Conservation (phyloP, 2,113 vertebrate genomes). For the Salvelinus sp. region DNA sequence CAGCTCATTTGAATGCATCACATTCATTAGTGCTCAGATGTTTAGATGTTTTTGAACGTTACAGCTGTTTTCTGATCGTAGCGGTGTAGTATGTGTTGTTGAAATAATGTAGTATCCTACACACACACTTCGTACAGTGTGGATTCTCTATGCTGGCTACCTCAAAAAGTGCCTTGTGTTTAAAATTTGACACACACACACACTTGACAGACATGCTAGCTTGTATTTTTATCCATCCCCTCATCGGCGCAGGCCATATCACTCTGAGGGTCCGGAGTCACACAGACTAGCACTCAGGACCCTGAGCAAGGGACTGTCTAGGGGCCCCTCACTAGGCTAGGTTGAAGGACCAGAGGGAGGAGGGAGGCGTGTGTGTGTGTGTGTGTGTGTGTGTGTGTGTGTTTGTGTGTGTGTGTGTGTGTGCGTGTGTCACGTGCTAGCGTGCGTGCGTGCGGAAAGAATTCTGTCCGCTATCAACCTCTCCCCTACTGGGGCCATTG, state of each 20-base stretch:
- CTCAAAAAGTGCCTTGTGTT: constrained; percentile 51
- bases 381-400: too few species aligned
- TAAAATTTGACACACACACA: constrained; percentile 26
- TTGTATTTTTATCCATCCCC: constrained; percentile 70
- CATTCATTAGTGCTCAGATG: constrained; percentile 21
- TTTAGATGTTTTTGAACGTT: constrained; percentile 49
- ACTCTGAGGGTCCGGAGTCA: constrained; percentile 59
- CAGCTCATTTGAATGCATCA: constrained; percentile 27
- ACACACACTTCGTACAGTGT: not conserved
- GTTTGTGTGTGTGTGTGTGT: constrained; percentile 16
- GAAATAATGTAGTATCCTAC: constrained; percentile 31
- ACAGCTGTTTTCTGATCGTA: constrained; percentile 30
- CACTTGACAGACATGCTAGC: constrained; percentile 25
- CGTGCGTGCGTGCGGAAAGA: constrained; percentile 51
- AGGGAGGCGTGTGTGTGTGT: constrained; percentile 26
- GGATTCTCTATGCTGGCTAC: constrained; percentile 24
- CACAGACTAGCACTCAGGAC: constrained; percentile 51
- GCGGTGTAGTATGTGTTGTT: constrained; percentile 32
- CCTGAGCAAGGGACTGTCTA: not conserved
- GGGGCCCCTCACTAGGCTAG: not conserved
- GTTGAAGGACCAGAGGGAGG: constrained; percentile 21
- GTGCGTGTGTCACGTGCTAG: too few species aligned
- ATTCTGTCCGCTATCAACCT: constrained; percentile 64
- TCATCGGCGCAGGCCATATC: constrained; percentile 65
- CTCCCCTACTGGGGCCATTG: constrained; percentile 48